Base-by-base conservation (phyloP, 1,140 invertebrate species). In the Bombus sylvicola region DNA sequence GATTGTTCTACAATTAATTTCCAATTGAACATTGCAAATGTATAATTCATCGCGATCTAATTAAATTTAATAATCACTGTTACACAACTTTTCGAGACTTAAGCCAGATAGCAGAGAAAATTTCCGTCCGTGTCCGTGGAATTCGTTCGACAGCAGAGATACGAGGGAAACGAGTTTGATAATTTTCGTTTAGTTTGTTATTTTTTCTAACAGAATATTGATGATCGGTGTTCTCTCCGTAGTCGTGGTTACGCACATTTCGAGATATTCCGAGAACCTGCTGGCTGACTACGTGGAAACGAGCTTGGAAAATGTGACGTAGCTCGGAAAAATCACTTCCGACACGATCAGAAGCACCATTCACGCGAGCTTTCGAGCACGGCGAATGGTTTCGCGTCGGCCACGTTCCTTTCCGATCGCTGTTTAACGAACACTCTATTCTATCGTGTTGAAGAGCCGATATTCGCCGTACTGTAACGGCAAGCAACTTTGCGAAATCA, bases 341-440 rank as follows among this genome's bases (percentile, higher is more conserved):
- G 57, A 47, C 43, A 53, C 81, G 73, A 69, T 76, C 31, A 66
- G 41, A 41, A 87, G 43, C 41, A 66, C 76, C 76, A 84, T 81
- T 62, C 64, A 76, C 37, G 57, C n/a, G 66, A 74, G 68, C 53
- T 57, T 73, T 86, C 47, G 47, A 75, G 62, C 22, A 43, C 43
- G 43, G 22, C 43, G 74, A 34, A 37, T n/a, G 47, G 53, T 76
- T 88, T 75, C 72, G 37, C 64, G 4, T 72, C 41, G 72, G 64
- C 34, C 59, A 53, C 64, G 18, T 43, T 53, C 47, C 64, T 34
- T 69, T 62, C 34, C 77, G 72, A 72, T 73, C 41, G 28, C 47
- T 85, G 83, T 85, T 85, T 85, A 85, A 85, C 83, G 83, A 85
- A 85, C 83, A 80, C 77, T 85, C 83, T 80, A 85, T 85, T 80